Percentiles rank a stretch among this genome's conserved stretches.
Evolutionary conservation across 2,888 invertebrate species (phyloP).

Genomic region (Lepidochitona cinerea): DNA sequence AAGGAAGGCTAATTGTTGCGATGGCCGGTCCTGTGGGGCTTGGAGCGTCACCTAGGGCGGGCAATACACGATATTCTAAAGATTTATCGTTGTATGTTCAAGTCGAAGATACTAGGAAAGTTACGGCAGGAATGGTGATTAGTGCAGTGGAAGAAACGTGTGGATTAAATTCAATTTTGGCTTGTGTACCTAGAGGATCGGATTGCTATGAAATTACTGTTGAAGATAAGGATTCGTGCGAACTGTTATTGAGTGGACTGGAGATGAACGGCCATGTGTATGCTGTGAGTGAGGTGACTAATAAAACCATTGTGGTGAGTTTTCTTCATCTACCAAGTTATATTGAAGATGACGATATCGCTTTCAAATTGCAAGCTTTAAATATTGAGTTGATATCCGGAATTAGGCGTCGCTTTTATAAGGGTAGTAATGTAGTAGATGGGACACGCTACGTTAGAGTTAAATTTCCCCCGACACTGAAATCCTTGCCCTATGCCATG

Average conservation of each 20-base stretch:
- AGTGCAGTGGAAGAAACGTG: background rate
- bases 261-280: background rate
- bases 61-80: too few species aligned
- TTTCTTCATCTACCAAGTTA: background rate
- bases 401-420: background rate
- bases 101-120: background rate
- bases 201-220: background rate
- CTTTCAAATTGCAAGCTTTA: background rate
- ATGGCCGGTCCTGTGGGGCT: too few species aligned
- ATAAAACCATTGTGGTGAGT: background rate
- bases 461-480: background rate
- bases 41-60: too few species aligned
- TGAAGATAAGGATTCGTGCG: background rate
- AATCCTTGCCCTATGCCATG: background rate
- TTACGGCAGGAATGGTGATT: background rate
- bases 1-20: too few species aligned
- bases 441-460: background rate
- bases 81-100: too few species aligned
- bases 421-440: background rate
- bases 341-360: background rate
- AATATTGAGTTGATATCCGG: background rate
- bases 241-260: background rate
- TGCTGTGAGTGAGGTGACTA: background rate
- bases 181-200: background rate
- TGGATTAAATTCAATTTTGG: background rate